Percentiles rank a stretch among this genome's conserved stretches.
Conservation (phyloP, 2,797 vertebrate genomes). For the Eospalax fontanierii region DNA sequence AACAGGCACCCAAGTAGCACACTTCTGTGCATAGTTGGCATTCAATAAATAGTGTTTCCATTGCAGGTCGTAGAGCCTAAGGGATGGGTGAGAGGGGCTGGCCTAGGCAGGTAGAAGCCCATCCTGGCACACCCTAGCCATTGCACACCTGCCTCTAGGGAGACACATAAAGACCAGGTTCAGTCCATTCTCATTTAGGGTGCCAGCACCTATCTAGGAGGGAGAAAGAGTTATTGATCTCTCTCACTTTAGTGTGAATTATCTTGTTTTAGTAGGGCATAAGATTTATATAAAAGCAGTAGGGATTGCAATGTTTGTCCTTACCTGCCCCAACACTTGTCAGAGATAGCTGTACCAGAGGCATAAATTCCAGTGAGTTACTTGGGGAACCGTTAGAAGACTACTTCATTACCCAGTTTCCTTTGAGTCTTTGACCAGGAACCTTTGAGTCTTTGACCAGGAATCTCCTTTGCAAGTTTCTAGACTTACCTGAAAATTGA, state of each 20-base stretch:
- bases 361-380: neutral
- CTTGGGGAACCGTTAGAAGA: neutral
- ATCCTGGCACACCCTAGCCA: neutral
- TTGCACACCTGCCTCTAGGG: neutral
- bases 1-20: neutral
- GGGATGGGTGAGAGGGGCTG: neutral
- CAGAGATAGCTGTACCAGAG: neutral
- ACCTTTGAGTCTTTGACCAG: neutral
- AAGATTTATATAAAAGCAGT: neutral
- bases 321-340: neutral
- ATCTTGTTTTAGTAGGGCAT: neutral
- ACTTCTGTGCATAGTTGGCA: neutral
- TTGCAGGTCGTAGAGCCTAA: neutral
- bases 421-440: neutral
- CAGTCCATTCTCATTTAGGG: neutral
- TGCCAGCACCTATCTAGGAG: neutral
- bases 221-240: neutral
- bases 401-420: constrained; percentile 15
- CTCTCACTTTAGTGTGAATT: neutral
- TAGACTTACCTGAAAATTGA: neutral
- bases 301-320: neutral
- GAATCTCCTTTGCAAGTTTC: neutral
- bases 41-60: neutral
- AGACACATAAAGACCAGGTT: neutral
- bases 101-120: neutral